These are phyloP conservation scores for Hololepta plana DNA, from an alignment of 2,888 invertebrate species.

Conservation along the genomic window DNA sequence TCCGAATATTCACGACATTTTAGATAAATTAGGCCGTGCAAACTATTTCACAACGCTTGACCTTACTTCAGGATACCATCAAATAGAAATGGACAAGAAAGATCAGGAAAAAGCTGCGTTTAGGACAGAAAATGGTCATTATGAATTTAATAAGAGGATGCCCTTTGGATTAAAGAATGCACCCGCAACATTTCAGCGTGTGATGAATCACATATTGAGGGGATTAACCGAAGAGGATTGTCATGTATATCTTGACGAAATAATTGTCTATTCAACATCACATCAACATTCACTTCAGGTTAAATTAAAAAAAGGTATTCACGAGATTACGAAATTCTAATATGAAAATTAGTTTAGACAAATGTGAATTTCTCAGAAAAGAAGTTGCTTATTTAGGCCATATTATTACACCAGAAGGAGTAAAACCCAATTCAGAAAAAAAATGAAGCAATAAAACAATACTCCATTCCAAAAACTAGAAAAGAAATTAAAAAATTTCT, in stretches of 20 bases:
- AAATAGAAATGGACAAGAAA: slow-evolving; percentile 11
- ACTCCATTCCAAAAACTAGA: slow-evolving; percentile 5
- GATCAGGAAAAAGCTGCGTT: slow-evolving; percentile 14
- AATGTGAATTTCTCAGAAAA: slow-evolving; percentile 10
- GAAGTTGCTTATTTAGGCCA: slow-evolving; percentile 18
- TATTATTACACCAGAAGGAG: slow-evolving; percentile 13
- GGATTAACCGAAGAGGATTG: too few relatives aligned
- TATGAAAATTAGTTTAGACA: slow-evolving; percentile 9
- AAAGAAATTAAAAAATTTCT: slow-evolving; percentile 14
- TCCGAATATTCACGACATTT: slow-evolving; percentile 15
- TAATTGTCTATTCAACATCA: background rate
- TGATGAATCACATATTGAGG: too few relatives aligned
- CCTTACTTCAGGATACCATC: too few relatives aligned
- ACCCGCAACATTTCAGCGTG: too few relatives aligned
- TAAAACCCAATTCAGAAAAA: slow-evolving; percentile 13
- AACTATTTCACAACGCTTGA: slow-evolving; percentile 14
- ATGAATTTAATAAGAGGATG: too few relatives aligned
- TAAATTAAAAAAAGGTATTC: slow-evolving; percentile 8
- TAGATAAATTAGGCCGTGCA: slow-evolving; percentile 15
- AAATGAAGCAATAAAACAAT: slow-evolving; percentile 7
- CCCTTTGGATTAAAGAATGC: too few relatives aligned
- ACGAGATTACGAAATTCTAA: slow-evolving; percentile 6
- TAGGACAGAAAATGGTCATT: slow-evolving; percentile 12
- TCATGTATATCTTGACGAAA: slow-evolving; percentile 1
- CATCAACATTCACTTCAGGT: slow-evolving; percentile 8